These are phyloP conservation scores for Labeo rohita DNA, from an alignment of 2,113 vertebrate species.

Conservation along the genomic window DNA sequence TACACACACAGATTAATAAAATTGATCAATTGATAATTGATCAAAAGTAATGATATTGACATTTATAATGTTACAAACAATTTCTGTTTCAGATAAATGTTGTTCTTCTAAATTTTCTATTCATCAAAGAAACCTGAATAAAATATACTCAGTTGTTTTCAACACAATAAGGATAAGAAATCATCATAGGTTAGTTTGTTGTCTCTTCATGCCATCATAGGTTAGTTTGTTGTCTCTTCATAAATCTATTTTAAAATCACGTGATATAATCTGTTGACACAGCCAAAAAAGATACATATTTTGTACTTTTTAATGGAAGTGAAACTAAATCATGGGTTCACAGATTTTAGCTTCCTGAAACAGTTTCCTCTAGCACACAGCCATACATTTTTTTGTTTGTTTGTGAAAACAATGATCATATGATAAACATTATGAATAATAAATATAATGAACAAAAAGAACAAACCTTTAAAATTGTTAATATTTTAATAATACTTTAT, in stretches of 20 bases:
- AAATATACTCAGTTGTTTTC: too few species aligned
- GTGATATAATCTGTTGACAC: neutral
- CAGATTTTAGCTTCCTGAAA: neutral
- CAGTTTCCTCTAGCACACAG: neutral
- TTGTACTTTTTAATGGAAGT: neutral
- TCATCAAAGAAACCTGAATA: too few species aligned
- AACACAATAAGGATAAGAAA: too few species aligned
- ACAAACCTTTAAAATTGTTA: neutral
- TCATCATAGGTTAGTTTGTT: too few species aligned
- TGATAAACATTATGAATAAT: neutral
- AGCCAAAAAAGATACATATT: neutral
- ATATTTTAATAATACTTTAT: neutral
- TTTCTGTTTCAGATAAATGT: too few species aligned
- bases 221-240: too few species aligned
- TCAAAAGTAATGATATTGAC: too few species aligned
- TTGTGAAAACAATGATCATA: neutral
- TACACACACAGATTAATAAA: too few species aligned
- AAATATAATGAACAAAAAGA: neutral
- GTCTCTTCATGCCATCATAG: too few species aligned
- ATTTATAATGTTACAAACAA: too few species aligned
- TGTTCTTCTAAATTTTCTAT: too few species aligned
- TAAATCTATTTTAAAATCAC: neutral
- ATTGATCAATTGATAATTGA: too few species aligned
- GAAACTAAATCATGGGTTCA: neutral
- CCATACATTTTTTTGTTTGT: neutral